Base-by-base conservation (phyloP, 1,140 invertebrate genomes). In the Papilio helenus region DNA sequence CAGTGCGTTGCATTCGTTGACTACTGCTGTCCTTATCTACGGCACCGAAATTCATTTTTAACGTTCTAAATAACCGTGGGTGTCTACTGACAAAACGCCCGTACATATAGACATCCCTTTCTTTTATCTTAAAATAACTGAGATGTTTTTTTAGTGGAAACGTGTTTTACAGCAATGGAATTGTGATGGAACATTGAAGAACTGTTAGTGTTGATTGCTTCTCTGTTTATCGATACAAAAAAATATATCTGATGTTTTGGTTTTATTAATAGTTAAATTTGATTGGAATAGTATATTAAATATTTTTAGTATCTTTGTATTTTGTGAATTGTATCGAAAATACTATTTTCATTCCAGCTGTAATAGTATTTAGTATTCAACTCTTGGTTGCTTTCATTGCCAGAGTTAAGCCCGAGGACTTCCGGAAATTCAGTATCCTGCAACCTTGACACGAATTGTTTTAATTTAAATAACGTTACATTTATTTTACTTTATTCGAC, bases 1-100 rank as follows among this genome's bases (percentile, higher is more conserved):
- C 72, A 74, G 14, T 74, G 72, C 72, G 72, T 74, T 74, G 72
- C 72, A 74, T 74, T 74, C 72, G 61, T 51, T 39, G 39, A 12
- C 8, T 26, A 46, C 12, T 46, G 72, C 72, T 5, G 72, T 74
- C 72, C 20, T 74, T 74, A 29, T 74, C 72, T 44, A 26, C 20
- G 14, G 72, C 44, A 44, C 72, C 44, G 44, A 74, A 74, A 46
- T 49, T 73, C 39, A n/a, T 46, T 26, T 74, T 74, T 74, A 51
- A 51, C 44, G 72, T 44, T 46, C 44, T 14, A 3, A 74, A n/a
- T 16, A 74, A 26, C 44, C 46, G 46, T 55, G 51, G 51, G 7
- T 20, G 18, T 55, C n/a, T 18, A 55, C 51, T 55, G 51, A 8
- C 1, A 9, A 55, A 55, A 55, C n/a, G 20, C 8, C 4, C 7